Percentiles rank a stretch among this genome's conserved stretches.
Conservation (phyloP, 2,888 invertebrate genomes). For the Cephus rjabovi region DNA sequence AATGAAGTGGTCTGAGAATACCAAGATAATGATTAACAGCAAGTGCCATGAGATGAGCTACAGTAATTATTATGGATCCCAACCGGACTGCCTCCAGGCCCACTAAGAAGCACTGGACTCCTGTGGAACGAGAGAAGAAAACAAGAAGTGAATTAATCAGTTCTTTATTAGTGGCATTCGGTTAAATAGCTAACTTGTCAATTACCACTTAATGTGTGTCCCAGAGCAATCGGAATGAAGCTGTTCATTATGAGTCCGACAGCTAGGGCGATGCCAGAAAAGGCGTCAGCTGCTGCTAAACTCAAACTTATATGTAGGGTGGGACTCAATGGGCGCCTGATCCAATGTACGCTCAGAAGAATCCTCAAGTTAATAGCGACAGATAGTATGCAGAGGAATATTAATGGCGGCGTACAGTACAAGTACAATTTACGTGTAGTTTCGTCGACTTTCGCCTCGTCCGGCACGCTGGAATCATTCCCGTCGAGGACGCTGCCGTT, state of each 20-base stretch:
- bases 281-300: slow-evolving; percentile 72
- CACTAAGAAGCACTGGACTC: slow-evolving; percentile 45
- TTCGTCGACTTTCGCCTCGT: not conserved
- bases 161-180: too few relatives aligned
- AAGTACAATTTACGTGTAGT: slow-evolving; percentile 26
- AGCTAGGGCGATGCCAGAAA: slow-evolving; percentile 69
- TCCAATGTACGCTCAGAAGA: slow-evolving; percentile 70
- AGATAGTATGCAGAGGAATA: slow-evolving; percentile 69
- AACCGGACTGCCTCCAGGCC: slow-evolving; percentile 68
- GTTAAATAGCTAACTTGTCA: not conserved
- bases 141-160: not conserved
- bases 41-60: slow-evolving; percentile 73
- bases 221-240: slow-evolving; percentile 63
- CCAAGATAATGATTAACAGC: slow-evolving; percentile 78
- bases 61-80: slow-evolving; percentile 73
- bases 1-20: slow-evolving; percentile 73
- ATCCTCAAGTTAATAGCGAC: slow-evolving; percentile 70
- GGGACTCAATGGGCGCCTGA: slow-evolving; percentile 70
- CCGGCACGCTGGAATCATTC: not conserved
- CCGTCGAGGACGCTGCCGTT: too few relatives aligned
- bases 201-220: slow-evolving; percentile 37
- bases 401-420: slow-evolving; percentile 57
- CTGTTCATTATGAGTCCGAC: slow-evolving; percentile 70
- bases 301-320: slow-evolving; percentile 73
- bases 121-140: slow-evolving; percentile 17